Percentiles rank a stretch among this genome's conserved stretches.
These are phyloP conservation scores for Drosophila subpulchrella DNA, from an alignment of 1,140 invertebrate species.

Conservation along the genomic window DNA sequence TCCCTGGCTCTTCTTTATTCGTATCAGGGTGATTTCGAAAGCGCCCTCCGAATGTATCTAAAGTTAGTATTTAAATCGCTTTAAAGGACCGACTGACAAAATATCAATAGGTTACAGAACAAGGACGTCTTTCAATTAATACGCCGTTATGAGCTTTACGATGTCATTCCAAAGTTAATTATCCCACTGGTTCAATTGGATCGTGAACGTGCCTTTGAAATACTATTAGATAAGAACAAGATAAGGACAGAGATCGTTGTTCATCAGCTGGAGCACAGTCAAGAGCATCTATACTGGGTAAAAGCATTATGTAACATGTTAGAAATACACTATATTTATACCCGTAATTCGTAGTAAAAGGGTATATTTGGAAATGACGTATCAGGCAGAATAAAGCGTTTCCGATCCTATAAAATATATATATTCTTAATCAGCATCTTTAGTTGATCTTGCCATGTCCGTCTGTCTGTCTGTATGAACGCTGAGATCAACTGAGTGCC, in stretches of 20 bases:
- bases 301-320: not conserved
- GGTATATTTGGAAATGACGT: too few relatives aligned
- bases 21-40: slow-evolving; percentile 95
- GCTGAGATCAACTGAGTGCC: too few relatives aligned
- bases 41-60: slow-evolving; percentile 96
- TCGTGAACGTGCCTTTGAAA: slow-evolving; percentile 91
- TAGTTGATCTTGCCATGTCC: too few relatives aligned
- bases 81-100: not conserved
- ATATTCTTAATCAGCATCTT: too few relatives aligned
- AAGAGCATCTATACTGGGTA: slow-evolving; percentile 88
- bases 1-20: slow-evolving; percentile 96
- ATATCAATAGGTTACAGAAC: slow-evolving; percentile 89
- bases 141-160: slow-evolving; percentile 91
- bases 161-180: slow-evolving; percentile 94
- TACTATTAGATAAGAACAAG: slow-evolving; percentile 93
- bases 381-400: too few relatives aligned
- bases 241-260: slow-evolving; percentile 93
- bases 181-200: slow-evolving; percentile 96
- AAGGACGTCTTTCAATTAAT: slow-evolving; percentile 96
- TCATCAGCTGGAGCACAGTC: slow-evolving; percentile 91
- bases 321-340: not conserved
- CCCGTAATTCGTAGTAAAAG: too few relatives aligned
- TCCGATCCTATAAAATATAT: too few relatives aligned
- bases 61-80: slow-evolving; percentile 86
- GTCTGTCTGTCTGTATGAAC: too few relatives aligned